Conservation (phyloP, 2,888 invertebrate genomes). For the Calliscelio sp. region DNA sequence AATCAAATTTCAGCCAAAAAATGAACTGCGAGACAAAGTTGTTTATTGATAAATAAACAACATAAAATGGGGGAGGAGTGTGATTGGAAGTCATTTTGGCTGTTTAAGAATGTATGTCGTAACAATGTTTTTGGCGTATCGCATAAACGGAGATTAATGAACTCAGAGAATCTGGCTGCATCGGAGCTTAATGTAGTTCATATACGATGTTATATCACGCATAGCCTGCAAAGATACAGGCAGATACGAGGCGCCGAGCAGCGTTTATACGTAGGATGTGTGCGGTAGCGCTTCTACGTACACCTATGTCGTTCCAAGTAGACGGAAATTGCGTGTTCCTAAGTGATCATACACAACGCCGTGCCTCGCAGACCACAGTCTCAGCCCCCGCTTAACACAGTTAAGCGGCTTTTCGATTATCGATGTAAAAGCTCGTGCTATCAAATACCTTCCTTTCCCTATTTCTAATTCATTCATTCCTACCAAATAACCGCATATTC, state of each 20-base stretch:
- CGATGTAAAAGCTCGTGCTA: conserved; percentile 45
- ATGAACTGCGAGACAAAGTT: conserved; percentile 32
- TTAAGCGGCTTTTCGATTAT: conserved; percentile 63
- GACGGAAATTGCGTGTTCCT: conserved; percentile 65
- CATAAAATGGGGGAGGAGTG: too few species aligned
- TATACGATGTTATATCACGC: conserved; percentile 54
- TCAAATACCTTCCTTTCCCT: conserved; percentile 40
- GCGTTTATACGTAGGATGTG: conserved; percentile 19
- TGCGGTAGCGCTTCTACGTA: conserved; percentile 43
- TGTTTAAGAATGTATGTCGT: conserved; percentile 49
- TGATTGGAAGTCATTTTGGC: conserved; percentile 33
- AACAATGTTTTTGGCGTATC: conserved; percentile 51
- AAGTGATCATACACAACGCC: conserved; percentile 64
- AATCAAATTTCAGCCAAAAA: background rate
- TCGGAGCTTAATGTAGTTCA: conserved; percentile 48
- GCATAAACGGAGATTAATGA: conserved; percentile 60
- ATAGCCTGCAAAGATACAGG: conserved; percentile 42
- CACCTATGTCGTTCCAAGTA: conserved; percentile 48
- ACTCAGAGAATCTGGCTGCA: conserved; percentile 54
- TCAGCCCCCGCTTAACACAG: conserved; percentile 31
- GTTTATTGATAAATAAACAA: conserved; percentile 34
- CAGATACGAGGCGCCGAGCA: conserved; percentile 34
- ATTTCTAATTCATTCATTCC: too few species aligned
- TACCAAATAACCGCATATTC: too few species aligned
- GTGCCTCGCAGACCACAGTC: conserved; percentile 42